Conservation (phyloP, 2,888 invertebrate species). For the Tipula lateralis region DNA sequence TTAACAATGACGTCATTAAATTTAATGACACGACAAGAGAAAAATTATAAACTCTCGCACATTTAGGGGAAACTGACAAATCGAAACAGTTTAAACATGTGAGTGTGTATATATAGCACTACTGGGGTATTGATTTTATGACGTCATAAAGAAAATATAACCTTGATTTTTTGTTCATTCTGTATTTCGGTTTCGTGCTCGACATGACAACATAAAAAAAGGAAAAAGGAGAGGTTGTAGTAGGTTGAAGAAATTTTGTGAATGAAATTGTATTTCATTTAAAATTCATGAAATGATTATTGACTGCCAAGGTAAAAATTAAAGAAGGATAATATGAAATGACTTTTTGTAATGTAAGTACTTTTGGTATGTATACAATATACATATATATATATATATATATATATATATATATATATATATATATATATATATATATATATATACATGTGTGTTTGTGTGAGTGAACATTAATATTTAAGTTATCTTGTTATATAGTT, state of each 20-base stretch:
- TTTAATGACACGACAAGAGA: neutral
- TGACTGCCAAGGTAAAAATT: neutral
- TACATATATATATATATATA: too few relatives aligned
- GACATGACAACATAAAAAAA: conserved; percentile 7
- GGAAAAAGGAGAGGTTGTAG: neutral
- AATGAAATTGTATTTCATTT: conserved; percentile 19
- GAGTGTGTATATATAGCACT: neutral
- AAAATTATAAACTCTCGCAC: neutral
- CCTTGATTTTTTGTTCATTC: neutral
- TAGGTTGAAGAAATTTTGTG: neutral
- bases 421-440: too few relatives aligned
- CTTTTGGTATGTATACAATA: too few relatives aligned
- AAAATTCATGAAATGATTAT: neutral
- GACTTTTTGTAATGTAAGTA: neutral
- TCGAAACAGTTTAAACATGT: neutral
- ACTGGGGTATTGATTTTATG: neutral
- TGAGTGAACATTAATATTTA: too few relatives aligned
- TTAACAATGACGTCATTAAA: neutral
- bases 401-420: too few relatives aligned
- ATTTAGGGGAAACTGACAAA: neutral
- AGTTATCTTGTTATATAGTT: too few relatives aligned
- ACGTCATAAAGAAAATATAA: neutral
- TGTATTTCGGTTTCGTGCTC: neutral
- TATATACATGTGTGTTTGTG: too few relatives aligned
- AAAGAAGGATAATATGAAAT: neutral